A percentile compares a stretch with the other conserved stretches of the same genome.
phyloP scores from a whole-genome alignment of 2,797 vertebrate species.

The Rhynchotus rufescens region DNA sequence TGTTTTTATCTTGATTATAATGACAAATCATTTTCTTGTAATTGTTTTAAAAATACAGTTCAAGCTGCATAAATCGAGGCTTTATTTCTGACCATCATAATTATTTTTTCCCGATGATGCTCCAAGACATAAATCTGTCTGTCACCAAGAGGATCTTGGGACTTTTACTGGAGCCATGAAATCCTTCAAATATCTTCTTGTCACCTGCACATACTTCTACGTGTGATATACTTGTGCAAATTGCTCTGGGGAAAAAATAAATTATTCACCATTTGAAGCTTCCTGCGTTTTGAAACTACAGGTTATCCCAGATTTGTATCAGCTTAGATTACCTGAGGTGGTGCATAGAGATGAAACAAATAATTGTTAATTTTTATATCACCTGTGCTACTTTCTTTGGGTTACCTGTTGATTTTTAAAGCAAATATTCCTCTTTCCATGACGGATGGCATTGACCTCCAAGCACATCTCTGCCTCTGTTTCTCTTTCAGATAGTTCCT shows the following conservation, averaged over 20 bases:
- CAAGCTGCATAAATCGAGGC: neutral
- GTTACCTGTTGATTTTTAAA: neutral
- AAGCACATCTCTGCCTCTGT: neutral
- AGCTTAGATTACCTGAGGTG: neutral
- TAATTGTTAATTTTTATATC: neutral
- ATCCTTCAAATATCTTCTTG: neutral
- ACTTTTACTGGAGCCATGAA: neutral
- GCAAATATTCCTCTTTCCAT: neutral
- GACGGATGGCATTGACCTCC: neutral
- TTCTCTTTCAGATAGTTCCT: neutral
- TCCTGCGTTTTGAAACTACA: neutral
- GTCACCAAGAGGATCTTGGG: neutral
- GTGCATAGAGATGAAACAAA: neutral
- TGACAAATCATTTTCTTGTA: neutral
- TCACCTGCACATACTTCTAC: neutral
- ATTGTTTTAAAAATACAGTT: neutral
- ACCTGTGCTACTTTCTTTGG: neutral
- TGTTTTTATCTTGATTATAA: neutral
- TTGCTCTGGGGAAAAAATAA: neutral
- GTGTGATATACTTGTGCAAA: neutral
- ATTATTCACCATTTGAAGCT: neutral
- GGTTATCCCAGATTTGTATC: accelerated
- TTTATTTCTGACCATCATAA: neutral
- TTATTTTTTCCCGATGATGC: neutral
- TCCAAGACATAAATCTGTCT: neutral